Base-by-base conservation (phyloP, 2,113 vertebrate species). In the Hippocampus mohnikei region DNA sequence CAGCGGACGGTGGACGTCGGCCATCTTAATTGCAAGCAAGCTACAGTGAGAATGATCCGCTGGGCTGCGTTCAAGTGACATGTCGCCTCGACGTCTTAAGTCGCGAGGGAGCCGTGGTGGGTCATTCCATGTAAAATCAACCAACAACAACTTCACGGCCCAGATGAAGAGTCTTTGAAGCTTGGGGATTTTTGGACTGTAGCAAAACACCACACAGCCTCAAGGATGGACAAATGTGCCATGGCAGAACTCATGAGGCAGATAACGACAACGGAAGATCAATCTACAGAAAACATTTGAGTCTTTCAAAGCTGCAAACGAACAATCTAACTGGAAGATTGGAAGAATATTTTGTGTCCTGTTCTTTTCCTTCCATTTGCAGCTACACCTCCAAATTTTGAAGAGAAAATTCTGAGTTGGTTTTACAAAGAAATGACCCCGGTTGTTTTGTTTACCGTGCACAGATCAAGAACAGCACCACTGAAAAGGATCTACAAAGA, bases 1-100 rank as follows among this genome's bases (percentile, higher is more conserved):
- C 5, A 0, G 41, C 6, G 15, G 2, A 23, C 37, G 9, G 27
- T 9, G 33, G 13, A 2, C 6, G 13, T 0, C 1, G 11, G 1
- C 59, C 15, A n/a, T 21, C 46, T 11, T 33, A 33, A 33, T 33
- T 33, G 3, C 29, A 33, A 15, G 18, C 23, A 53, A 42, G 10
- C n/a, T 18, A 6, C 4, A 29, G 18, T 29, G 16, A 16, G 62
- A 18, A 20, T 40, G 8, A 58, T 0, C 20, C 27, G 25, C 58
- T 3, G 63, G 1, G 61, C 11, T 20, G 67, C 20, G 1, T 25
- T 52, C 29, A n/a, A 13, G n/a, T 16, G 27, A 6, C 13, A 9
- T 11, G 15, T 62, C 13, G 46, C 8, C 1, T 66, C 48, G 33
- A n/a, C 50, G 21, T 69, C 18, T 10, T 10, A 15, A 23, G 15